These are phyloP conservation scores for Pteropus alecto DNA, from an alignment of 2,113 vertebrate genomes.

Conservation along the genomic window DNA sequence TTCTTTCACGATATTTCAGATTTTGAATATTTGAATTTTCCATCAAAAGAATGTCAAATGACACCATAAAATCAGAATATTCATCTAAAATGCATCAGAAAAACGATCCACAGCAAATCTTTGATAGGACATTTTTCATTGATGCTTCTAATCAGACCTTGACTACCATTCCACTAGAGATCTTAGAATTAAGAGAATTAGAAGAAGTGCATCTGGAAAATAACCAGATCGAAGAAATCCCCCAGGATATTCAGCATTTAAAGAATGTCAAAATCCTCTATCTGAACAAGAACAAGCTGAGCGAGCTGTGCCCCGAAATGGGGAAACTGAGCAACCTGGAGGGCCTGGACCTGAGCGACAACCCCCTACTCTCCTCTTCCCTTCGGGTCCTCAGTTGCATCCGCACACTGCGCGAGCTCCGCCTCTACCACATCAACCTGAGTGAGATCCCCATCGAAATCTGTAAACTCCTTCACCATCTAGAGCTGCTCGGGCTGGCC, in stretches of 20 bases:
- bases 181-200: slow-evolving; percentile 76
- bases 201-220: slow-evolving; percentile 82
- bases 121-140: slow-evolving; percentile 70
- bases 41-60: slow-evolving; percentile 2
- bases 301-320: slow-evolving; percentile 57
- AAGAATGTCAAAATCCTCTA: slow-evolving; percentile 75
- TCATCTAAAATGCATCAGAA: neutral
- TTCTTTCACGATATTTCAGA: neutral
- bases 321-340: slow-evolving; percentile 67
- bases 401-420: slow-evolving; percentile 66
- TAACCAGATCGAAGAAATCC: slow-evolving; percentile 74
- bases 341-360: slow-evolving; percentile 80
- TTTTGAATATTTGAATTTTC: neutral
- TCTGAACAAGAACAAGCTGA: slow-evolving; percentile 77
- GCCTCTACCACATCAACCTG: slow-evolving; percentile 72
- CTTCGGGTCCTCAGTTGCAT: slow-evolving; percentile 63
- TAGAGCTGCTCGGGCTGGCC: slow-evolving; percentile 78
- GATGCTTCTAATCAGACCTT: slow-evolving; percentile 72
- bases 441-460: slow-evolving; percentile 62
- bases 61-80: neutral
- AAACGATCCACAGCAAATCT: neutral
- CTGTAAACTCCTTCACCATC: slow-evolving; percentile 74
- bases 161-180: slow-evolving; percentile 40
- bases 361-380: slow-evolving; percentile 23
- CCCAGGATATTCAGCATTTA: slow-evolving; percentile 63